Evolutionary conservation across 2,113 vertebrate genomes (phyloP).

Genomic region (Eublepharis macularius): DNA sequence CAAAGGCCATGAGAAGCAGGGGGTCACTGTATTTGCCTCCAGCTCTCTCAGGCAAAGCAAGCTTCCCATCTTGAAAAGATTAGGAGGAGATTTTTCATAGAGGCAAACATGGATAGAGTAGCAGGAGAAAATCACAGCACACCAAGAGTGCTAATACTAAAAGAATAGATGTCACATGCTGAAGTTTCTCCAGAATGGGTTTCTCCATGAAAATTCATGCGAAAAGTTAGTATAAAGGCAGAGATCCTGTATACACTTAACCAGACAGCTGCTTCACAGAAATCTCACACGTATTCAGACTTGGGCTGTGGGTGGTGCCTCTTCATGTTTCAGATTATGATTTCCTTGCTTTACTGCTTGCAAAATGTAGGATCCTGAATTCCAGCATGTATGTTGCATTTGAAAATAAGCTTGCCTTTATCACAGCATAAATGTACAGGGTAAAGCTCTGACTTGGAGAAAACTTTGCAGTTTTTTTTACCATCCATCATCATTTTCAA

Average conservation of each 20-base stretch:
- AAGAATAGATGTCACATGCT: neutral
- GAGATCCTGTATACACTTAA: neutral
- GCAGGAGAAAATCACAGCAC: neutral
- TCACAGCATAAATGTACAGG: neutral
- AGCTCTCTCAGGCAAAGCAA: neutral
- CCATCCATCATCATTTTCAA: constrained; percentile 46
- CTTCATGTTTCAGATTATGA: neutral
- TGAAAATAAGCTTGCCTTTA: neutral
- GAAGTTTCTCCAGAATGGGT: neutral
- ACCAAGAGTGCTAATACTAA: neutral
- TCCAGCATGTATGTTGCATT: neutral
- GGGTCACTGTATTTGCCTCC: neutral
- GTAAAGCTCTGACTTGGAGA: neutral
- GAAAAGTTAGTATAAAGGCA: neutral
- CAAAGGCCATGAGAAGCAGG: constrained; percentile 20
- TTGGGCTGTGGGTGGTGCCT: neutral
- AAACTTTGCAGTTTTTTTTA: constrained; percentile 4
- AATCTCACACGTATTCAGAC: neutral
- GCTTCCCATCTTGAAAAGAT: constrained; percentile 31
- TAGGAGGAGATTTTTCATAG: neutral
- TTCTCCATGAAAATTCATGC: neutral
- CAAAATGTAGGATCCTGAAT: neutral
- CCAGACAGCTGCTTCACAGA: neutral
- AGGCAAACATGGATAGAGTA: neutral
- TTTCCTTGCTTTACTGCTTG: neutral